Percentiles rank a stretch among this genome's conserved stretches.
These are phyloP conservation scores for Eremophila alpestris DNA, from an alignment of 2,797 vertebrate genomes.

Conservation along the genomic window DNA sequence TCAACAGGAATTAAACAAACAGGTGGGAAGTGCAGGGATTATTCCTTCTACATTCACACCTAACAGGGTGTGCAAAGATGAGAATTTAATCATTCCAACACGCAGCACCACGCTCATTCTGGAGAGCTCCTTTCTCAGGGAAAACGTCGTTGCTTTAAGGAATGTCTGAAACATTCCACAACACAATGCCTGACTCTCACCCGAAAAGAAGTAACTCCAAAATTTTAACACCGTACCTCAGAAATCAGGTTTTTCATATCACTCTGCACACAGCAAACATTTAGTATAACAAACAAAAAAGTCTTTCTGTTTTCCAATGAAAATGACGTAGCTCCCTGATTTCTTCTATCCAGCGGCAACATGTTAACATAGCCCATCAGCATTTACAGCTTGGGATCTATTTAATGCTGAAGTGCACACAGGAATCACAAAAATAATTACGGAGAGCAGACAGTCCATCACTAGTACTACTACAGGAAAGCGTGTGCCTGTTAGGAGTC, in stretches of 20 bases:
- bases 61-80: neutral
- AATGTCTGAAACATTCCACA: neutral
- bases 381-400: neutral
- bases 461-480: constrained; percentile 1
- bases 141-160: neutral
- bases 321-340: neutral
- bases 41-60: neutral
- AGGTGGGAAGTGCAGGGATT: neutral
- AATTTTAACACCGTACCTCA: neutral
- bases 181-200: neutral
- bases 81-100: neutral
- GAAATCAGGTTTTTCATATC: neutral
- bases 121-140: constrained; percentile 8
- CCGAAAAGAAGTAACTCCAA: neutral
- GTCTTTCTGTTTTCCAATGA: neutral
- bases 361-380: neutral
- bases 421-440: neutral
- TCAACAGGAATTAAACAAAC: neutral
- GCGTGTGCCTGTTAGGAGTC: neutral
- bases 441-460: neutral
- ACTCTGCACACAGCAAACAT: neutral
- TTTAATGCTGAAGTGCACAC: neutral
- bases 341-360: neutral
- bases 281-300: neutral
- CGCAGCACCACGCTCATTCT: neutral